These are phyloP conservation scores for Ameiurus melas DNA, from an alignment of 2,113 vertebrate species.

Conservation along the genomic window DNA sequence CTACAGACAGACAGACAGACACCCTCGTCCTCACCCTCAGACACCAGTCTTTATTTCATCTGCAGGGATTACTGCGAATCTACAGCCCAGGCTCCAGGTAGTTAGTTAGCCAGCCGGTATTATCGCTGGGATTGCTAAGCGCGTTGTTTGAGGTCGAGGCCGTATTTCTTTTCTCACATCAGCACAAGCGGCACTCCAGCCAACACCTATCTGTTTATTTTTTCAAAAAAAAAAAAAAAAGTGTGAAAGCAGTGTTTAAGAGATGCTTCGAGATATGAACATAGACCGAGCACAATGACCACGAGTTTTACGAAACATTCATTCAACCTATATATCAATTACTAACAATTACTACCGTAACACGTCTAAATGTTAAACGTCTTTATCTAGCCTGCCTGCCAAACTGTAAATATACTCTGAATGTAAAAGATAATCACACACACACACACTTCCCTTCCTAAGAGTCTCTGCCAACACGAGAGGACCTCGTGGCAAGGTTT, in stretches of 20 bases:
- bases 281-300: not conserved
- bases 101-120: not conserved
- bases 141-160: not conserved
- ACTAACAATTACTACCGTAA: conserved; percentile 5
- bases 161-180: not conserved
- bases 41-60: not conserved
- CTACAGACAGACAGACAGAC: not conserved
- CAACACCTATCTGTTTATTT: not conserved
- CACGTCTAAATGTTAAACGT: not conserved
- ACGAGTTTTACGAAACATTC: not conserved
- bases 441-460: not conserved
- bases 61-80: not conserved
- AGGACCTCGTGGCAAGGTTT: not conserved
- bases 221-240: not conserved
- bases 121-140: too few species aligned
- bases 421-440: conserved; percentile 26
- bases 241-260: not conserved
- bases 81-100: not conserved
- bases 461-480: not conserved
- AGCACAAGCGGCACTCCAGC: not conserved
- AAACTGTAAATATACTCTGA: conserved; percentile 47
- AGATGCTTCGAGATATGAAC: not conserved
- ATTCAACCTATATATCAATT: not conserved
- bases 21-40: not conserved
- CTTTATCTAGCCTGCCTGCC: conserved; percentile 31